Base-by-base conservation (phyloP, 2,797 vertebrate genomes). In the Manis pentadactyla region DNA sequence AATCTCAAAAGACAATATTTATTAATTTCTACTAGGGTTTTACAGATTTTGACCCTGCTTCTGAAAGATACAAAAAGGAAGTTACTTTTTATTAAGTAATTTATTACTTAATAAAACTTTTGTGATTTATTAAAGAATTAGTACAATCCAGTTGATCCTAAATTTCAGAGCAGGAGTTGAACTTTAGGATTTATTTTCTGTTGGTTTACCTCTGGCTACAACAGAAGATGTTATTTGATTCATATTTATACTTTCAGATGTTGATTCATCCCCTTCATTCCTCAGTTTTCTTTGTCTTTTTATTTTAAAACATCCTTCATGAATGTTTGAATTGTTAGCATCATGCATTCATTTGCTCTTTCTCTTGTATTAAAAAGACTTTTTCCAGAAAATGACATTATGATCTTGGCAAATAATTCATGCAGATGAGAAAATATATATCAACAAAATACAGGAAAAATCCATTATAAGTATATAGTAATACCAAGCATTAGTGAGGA, bases 151-250 rank as follows among this genome's bases (percentile, higher is more conserved):
- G 2, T 90, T 96, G 59, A 78, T 19, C 46, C 73, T 90, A 83
- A 89, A 91, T 34, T 87, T 93, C 49, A 95, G 46, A 91, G 29
- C 17, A 96, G 39, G 21, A 88, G 53, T 88, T 94, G 29, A 94
- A 82, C 15, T 83, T 88, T 53, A 78, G 71, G 92, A 94, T 97
- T 99, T 95, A 37, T 90, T 90, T 90, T 85, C 7, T 53, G 23
- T 71, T 90, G 27, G 3, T 95, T 92, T 91, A 31, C 27, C n/a
- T 82, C 14, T 68, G 25, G 9, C 21, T 90, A 73, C 37, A 5
- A 73, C 46, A 78, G 66, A 68, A 51, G 3, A 23, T 61, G 64
- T n/a, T 61, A 87, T 87, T 90, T 95, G 15, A 55, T 87, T 90
- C 25, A 25, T 79, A 59, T 73, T 77, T 94, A 31, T 59, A 55